phyloP scores from a whole-genome alignment of 2,888 invertebrate genomes.

The Archips xylosteana region DNA sequence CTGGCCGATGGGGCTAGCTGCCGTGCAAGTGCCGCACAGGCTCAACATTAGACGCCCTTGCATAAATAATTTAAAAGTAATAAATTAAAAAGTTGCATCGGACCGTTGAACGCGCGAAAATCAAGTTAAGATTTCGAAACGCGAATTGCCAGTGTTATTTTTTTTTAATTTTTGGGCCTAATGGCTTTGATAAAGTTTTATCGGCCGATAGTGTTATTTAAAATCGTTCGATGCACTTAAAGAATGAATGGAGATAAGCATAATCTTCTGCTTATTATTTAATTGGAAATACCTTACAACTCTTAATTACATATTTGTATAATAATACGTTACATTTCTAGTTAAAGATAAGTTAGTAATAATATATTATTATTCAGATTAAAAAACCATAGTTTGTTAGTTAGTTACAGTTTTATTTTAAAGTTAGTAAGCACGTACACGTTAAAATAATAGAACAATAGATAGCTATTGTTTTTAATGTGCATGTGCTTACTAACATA shows the following conservation, averaged over 20 bases:
- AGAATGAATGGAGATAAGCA: constrained; percentile 16
- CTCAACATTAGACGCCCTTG: constrained; percentile 72
- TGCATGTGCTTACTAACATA: no score
- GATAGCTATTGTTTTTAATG: no score
- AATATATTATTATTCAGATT: no score
- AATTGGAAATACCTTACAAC: constrained; percentile 6
- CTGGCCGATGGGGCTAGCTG: constrained; percentile 61
- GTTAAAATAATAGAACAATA: no score
- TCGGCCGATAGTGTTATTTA: constrained; percentile 16
- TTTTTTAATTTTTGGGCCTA: not conserved
- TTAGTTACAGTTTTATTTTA: no score
- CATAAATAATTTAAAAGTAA: constrained; percentile 71
- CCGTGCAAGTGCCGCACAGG: constrained; percentile 62
- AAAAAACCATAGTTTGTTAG: no score
- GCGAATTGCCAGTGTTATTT: not conserved
- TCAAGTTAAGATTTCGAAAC: constrained; percentile 23
- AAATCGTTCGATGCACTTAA: constrained; percentile 24
- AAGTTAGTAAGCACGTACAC: no score
- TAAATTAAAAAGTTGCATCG: constrained; percentile 46
- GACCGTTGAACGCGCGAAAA: constrained; percentile 30
- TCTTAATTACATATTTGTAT: not conserved
- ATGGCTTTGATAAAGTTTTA: constrained; percentile 21
- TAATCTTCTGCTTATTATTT: constrained; percentile 3
- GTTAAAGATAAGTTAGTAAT: not conserved
- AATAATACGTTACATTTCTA: not conserved